A percentile compares a stretch with the other conserved stretches of the same genome.
Conservation (phyloP, 1,140 invertebrate genomes). For the Cydia fagiglandana region DNA sequence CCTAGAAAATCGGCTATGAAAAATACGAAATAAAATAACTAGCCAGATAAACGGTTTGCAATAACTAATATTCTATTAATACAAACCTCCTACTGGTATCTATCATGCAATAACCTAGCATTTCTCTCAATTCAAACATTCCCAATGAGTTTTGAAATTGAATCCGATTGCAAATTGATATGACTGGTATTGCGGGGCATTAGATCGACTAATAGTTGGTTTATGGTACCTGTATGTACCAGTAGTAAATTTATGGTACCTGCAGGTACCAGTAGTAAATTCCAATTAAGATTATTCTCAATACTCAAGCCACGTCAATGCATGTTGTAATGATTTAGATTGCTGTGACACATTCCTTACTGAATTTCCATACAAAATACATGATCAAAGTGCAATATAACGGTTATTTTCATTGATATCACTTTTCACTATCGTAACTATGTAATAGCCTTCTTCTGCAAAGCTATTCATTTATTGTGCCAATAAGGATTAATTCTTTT, state of each 20-base stretch:
- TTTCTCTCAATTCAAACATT: conserved; percentile 12
- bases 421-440: too few species aligned
- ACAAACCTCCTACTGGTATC: not conserved
- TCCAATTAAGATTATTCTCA: conserved; percentile 18
- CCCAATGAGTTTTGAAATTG: conserved; percentile 15
- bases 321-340: not conserved
- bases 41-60: too few species aligned
- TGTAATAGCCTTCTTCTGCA: too few species aligned
- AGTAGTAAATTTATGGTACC: conserved; percentile 6
- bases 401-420: too few species aligned
- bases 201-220: conserved; percentile 12
- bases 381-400: too few species aligned
- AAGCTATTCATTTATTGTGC: too few species aligned
- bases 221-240: conserved; percentile 20
- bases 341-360: not conserved
- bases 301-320: not conserved
- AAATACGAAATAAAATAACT: too few species aligned
- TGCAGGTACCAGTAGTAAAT: conserved; percentile 27
- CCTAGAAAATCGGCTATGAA: too few species aligned
- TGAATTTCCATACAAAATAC: not conserved
- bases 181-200: not conserved
- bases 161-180: conserved; percentile 25
- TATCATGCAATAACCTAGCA: not conserved
- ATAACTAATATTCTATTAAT: not conserved
- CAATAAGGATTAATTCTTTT: too few species aligned